Conservation (phyloP, 1,140 invertebrate species). For the Zaprionus africanus region DNA sequence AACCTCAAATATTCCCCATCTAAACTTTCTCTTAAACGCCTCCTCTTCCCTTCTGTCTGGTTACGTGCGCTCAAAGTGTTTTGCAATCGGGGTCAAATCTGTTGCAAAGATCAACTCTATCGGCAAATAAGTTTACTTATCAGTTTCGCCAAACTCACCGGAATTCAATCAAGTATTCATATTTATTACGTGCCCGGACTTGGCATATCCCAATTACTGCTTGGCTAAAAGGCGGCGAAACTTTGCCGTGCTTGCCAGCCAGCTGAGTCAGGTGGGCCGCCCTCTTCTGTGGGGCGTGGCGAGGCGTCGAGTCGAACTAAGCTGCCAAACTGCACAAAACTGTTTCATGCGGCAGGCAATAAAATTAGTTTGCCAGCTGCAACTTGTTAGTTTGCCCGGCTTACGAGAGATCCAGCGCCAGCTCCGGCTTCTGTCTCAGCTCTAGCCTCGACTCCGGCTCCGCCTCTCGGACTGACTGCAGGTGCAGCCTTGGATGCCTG, state of each 20-base stretch:
- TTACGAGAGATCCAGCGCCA: neutral
- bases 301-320: neutral
- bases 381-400: constrained; percentile 41
- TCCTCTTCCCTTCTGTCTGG: neutral
- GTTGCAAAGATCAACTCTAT: neutral
- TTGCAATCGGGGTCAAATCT: neutral
- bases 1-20: neutral
- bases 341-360: constrained; percentile 66
- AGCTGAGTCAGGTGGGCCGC: neutral
- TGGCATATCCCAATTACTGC: neutral
- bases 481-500: neutral
- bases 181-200: constrained; percentile 16
- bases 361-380: constrained; percentile 54
- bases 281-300: neutral
- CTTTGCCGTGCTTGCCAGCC: constrained; percentile 6
- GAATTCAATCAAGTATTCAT: constrained; percentile 20
- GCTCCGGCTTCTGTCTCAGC: constrained; percentile 9
- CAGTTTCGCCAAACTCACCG: neutral
- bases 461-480: neutral
- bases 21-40: neutral
- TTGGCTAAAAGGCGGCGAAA: constrained; percentile 2
- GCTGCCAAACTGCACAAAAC: constrained; percentile 58
- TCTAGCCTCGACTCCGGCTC: neutral
- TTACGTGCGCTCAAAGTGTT: neutral
- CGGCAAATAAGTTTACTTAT: constrained; percentile 2